Percentiles rank a stretch among this genome's conserved stretches.
Evolutionary conservation across 2,113 vertebrate species (phyloP).

Genomic region (Echinops telfairi): DNA sequence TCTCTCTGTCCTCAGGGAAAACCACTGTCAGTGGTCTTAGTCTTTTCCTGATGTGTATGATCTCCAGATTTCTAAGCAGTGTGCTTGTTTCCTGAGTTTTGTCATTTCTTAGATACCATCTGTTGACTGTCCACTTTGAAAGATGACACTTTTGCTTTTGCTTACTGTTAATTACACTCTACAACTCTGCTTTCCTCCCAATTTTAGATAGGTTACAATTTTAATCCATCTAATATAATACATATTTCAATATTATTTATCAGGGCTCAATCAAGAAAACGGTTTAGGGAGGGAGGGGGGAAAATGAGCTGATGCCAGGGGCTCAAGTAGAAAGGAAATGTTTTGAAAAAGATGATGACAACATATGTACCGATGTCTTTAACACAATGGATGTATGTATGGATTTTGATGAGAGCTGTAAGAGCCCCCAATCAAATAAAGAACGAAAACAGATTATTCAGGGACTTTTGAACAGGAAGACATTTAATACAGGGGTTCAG

Average conservation of each 20-base stretch:
- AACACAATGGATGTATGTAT: no score
- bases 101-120: neutral
- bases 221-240: neutral
- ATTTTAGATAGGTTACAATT: neutral
- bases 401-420: no score
- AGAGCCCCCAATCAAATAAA: no score
- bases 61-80: neutral
- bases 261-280: neutral
- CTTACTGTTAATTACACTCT: neutral
- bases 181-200: neutral
- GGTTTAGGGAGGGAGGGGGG: no score
- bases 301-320: no score
- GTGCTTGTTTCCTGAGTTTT: slow-evolving; percentile 31
- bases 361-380: no score
- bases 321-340: no score
- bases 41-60: neutral
- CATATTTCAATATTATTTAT: neutral
- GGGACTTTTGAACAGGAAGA: slow-evolving; percentile 22
- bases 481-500: neutral
- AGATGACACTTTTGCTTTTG: slow-evolving; percentile 44
- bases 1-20: slow-evolving; percentile 7
- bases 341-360: no score
- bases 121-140: slow-evolving; percentile 11
- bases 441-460: neutral
- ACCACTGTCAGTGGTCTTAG: neutral